Percentiles rank a stretch among this genome's conserved stretches.
These are phyloP conservation scores for Tachystola acroxantha DNA, from an alignment of 2,888 invertebrate species.

Conservation along the genomic window DNA sequence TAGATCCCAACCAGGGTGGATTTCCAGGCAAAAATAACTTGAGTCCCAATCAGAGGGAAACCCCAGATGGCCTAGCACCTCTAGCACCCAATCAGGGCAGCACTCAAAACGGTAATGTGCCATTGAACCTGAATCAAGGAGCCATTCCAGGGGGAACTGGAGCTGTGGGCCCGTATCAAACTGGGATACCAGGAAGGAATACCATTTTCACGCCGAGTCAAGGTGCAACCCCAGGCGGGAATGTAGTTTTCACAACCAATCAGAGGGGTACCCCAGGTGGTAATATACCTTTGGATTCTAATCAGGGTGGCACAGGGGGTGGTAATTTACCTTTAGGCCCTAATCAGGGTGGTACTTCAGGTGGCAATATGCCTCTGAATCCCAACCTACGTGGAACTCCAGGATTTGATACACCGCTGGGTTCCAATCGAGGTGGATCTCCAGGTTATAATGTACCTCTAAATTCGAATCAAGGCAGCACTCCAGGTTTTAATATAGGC, in stretches of 20 bases:
- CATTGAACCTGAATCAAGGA: too few species aligned
- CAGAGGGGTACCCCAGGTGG: slow-evolving; percentile 1
- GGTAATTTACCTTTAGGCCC: background rate
- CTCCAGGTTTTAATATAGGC: background rate
- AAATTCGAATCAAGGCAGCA: background rate
- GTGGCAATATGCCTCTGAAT: background rate
- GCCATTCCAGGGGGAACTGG: too few species aligned
- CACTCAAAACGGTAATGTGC: too few species aligned
- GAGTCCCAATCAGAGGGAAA: background rate
- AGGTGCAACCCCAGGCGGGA: background rate
- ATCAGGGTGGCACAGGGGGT: slow-evolving; percentile 1
- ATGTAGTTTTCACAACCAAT: slow-evolving; percentile 4
- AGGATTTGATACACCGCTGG: background rate
- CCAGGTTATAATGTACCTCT: slow-evolving; percentile 1
- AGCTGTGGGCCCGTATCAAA: background rate
- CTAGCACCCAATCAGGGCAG: too few species aligned
- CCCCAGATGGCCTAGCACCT: background rate
- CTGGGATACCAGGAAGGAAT: background rate
- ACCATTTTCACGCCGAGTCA: background rate
- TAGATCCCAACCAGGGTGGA: background rate
- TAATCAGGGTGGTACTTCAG: slow-evolving; percentile 1
- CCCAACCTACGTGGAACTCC: background rate
- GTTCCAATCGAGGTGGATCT: background rate
- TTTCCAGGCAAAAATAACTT: background rate
- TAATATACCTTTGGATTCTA: background rate